Evolutionary conservation across 2,113 vertebrate species (phyloP), one percentile per base, ranked within the genome.

Genomic region (Microtus ochrogaster): DNA sequence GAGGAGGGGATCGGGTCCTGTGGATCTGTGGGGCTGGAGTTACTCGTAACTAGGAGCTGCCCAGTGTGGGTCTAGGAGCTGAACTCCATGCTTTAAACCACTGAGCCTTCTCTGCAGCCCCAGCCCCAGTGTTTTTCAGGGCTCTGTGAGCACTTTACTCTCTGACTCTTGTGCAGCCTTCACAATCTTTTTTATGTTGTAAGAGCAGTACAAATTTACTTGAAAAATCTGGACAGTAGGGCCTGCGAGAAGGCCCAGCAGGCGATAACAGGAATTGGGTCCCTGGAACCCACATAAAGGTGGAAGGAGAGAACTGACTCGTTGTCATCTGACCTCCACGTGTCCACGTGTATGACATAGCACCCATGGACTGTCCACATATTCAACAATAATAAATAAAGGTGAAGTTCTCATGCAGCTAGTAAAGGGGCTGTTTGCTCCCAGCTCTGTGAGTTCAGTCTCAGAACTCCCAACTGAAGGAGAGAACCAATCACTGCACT

Each of bases 181-280:
- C 26, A 77, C 9, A 3, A 41, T 92, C 96, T 58, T 90, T 92
- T 89, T 81, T 81, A 58, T 55, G 61, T 93, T 84, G 68, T 14
- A 63, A 93, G 85, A 14, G 52, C 3, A 84, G 26, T n/a, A 61
- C 49, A 89, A 44, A 81, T 82, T 82, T 33, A 76, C 70, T 85
- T 24, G 76, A 85, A 95, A 92, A 93, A 89, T 65, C 39, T 96
- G 49, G 84, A 61, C 91, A 94, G 68, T 72, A 90, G 44, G 26
- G 26, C 74, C 74, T 30, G 44, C 30, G 74, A 47, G 74, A 77
- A 1, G n/a, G 5, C 26, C 47, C 41, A 16, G 74, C 41, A 47
- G 12, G 41, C 47, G 26, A 3, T 19, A 16, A 49, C 44, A 2
- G 28, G 74, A 30, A 14, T 30, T 30, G 7, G 26, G 30, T 49